Conservation (phyloP, 2,888 invertebrate species). For the Drosophila melanosoma region DNA sequence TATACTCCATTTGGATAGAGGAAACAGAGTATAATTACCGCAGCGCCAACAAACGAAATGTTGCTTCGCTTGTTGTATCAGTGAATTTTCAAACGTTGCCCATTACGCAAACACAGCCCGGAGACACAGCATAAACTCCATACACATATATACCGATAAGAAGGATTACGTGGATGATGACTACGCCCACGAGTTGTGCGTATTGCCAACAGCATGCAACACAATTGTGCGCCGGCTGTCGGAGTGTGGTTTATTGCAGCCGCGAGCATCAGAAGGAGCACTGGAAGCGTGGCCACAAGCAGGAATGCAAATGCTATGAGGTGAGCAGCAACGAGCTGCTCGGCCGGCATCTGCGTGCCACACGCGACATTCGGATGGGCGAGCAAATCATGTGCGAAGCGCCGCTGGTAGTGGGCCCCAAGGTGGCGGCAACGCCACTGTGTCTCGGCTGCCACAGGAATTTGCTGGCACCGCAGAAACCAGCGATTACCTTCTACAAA, state of each 20-base stretch:
- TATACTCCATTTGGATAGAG: background rate
- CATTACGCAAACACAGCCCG: slow-evolving; percentile 69
- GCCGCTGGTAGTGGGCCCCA: slow-evolving; percentile 89
- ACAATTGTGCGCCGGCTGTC: slow-evolving; percentile 89
- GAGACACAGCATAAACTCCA: background rate
- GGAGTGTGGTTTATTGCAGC: slow-evolving; percentile 89
- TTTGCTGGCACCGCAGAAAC: slow-evolving; percentile 74
- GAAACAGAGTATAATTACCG: slow-evolving; percentile 19
- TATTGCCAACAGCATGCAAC: slow-evolving; percentile 88
- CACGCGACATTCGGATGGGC: slow-evolving; percentile 88
- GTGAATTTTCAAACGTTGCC: slow-evolving; percentile 61
- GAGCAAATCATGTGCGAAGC: slow-evolving; percentile 89
- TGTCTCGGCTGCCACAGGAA: slow-evolving; percentile 88
- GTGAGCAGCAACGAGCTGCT: slow-evolving; percentile 86
- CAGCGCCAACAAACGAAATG: slow-evolving; percentile 26
- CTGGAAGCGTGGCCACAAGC: slow-evolving; percentile 89
- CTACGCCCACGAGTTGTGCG: slow-evolving; percentile 85
- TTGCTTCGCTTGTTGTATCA: slow-evolving; percentile 25
- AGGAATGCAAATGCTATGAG: slow-evolving; percentile 86
- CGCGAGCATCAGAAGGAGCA: slow-evolving; percentile 90
- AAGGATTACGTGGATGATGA: slow-evolving; percentile 36
- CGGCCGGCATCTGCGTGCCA: slow-evolving; percentile 89
- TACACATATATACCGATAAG: background rate
- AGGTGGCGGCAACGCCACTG: slow-evolving; percentile 87
- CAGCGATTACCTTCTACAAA: slow-evolving; percentile 86